A percentile compares a stretch with the other conserved stretches of the same genome.
Evolutionary conservation across 1,140 invertebrate genomes (phyloP).

Genomic region (Euwallacea fornicatus): DNA sequence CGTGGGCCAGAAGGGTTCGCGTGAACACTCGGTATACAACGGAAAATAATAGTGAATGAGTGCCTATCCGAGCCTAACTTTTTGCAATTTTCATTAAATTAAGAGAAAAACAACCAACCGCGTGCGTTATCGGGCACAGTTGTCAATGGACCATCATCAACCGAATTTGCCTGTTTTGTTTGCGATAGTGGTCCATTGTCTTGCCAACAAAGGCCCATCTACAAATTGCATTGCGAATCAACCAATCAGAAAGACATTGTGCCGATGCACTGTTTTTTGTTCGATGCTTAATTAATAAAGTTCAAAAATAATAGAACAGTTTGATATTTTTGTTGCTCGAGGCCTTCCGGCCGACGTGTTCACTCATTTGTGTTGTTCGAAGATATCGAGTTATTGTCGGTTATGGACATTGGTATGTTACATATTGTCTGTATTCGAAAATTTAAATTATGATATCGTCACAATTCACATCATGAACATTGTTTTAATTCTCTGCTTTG

Average conservation of each 20-base stretch:
- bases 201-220: constrained; percentile 49
- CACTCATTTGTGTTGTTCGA: constrained; percentile 42
- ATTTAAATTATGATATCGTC: not conserved
- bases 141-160: constrained; percentile 32
- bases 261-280: constrained; percentile 47
- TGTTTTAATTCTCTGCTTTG: too few species aligned
- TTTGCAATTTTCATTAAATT: constrained; percentile 38
- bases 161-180: constrained; percentile 49
- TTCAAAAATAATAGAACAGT: constrained; percentile 44
- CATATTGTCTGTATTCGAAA: not conserved
- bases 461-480: too few species aligned
- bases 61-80: constrained; percentile 24
- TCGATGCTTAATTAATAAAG: constrained; percentile 48
- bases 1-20: too few species aligned
- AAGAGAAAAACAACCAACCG: constrained; percentile 27
- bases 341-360: constrained; percentile 36
- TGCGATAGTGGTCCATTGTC: constrained; percentile 50
- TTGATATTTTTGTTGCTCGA: constrained; percentile 44
- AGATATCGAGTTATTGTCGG: constrained; percentile 35
- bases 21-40: too few species aligned
- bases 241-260: constrained; percentile 55
- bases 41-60: constrained; percentile 16
- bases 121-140: constrained; percentile 22
- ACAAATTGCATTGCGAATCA: constrained; percentile 56
- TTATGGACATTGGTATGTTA: not conserved